These are phyloP conservation scores for Anoura caudifer DNA, from an alignment of 2,113 vertebrate genomes.

Conservation along the genomic window DNA sequence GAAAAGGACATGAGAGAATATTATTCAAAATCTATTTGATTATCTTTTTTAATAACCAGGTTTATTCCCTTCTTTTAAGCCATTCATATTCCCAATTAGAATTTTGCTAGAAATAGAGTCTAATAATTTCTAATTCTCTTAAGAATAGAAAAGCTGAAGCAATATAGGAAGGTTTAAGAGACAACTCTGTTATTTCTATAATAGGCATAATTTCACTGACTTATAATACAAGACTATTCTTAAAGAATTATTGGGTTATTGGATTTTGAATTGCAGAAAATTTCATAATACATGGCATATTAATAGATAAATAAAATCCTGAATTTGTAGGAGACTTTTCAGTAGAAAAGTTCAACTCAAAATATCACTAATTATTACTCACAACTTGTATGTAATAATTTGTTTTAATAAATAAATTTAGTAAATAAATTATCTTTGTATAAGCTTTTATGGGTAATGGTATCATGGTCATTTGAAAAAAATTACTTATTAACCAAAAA, in stretches of 20 bases:
- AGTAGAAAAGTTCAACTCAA: constrained; percentile 50
- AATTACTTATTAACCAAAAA: background rate
- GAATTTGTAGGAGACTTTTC: constrained; percentile 49
- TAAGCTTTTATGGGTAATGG: background rate
- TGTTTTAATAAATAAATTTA: background rate
- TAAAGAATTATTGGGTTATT: constrained; percentile 69
- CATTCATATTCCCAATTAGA: constrained; percentile 74
- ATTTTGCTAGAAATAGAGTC: constrained; percentile 78
- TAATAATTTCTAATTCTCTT: constrained; percentile 69
- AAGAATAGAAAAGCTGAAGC: constrained; percentile 73
- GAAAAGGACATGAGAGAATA: background rate
- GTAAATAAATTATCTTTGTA: background rate
- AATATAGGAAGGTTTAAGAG: constrained; percentile 75
- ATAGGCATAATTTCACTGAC: constrained; percentile 76
- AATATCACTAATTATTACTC: background rate
- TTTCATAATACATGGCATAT: constrained; percentile 56
- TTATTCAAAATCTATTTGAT: constrained; percentile 59
- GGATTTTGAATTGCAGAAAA: constrained; percentile 66
- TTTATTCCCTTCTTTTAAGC: constrained; percentile 75
- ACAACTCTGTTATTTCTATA: constrained; percentile 79
- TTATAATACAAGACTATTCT: constrained; percentile 73
- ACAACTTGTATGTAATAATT: background rate
- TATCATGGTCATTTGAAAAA: background rate
- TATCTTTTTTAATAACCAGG: constrained; percentile 71
- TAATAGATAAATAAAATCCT: constrained; percentile 49